These are phyloP conservation scores for Larimichthys polyactis DNA, from an alignment of 2,113 vertebrate species.

Conservation along the genomic window DNA sequence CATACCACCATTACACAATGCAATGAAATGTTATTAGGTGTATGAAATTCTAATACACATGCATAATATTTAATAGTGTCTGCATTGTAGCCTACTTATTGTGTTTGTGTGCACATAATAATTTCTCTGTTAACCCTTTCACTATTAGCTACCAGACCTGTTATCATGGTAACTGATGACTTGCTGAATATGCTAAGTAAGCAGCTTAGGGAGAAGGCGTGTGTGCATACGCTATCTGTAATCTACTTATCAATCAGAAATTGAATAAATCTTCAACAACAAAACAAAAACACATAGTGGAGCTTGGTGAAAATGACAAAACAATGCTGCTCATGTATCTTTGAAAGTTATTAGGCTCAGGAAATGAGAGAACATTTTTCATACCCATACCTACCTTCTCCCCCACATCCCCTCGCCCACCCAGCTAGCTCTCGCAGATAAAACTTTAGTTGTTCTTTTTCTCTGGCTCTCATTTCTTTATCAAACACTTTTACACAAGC, in stretches of 20 bases:
- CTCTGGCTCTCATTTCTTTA: constrained; percentile 6
- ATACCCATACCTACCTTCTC: background rate
- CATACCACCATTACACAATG: constrained; percentile 45
- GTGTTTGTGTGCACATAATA: constrained; percentile 48
- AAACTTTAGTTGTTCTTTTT: background rate
- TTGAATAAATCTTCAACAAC: constrained; percentile 62
- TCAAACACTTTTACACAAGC: background rate
- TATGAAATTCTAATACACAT: constrained; percentile 61
- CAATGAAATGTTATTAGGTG: constrained; percentile 64
- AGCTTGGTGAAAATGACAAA: constrained; percentile 39
- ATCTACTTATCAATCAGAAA: constrained; percentile 77
- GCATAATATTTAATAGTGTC: constrained; percentile 59
- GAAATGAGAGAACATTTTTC: constrained; percentile 41
- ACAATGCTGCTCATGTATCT: constrained; percentile 22
- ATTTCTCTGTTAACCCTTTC: constrained; percentile 65
- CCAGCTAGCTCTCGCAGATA: background rate
- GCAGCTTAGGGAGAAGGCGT: constrained; percentile 59
- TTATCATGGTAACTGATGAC: constrained; percentile 68
- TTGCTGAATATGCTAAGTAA: constrained; percentile 62
- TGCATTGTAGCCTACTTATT: constrained; percentile 41
- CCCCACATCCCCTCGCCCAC: background rate
- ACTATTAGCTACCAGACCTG: constrained; percentile 24
- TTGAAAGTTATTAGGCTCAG: constrained; percentile 50
- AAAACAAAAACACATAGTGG: constrained; percentile 53
- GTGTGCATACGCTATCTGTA: constrained; percentile 39